Evolutionary conservation across 2,113 vertebrate species (phyloP).

Genomic region (Hyperopisus bebe): DNA sequence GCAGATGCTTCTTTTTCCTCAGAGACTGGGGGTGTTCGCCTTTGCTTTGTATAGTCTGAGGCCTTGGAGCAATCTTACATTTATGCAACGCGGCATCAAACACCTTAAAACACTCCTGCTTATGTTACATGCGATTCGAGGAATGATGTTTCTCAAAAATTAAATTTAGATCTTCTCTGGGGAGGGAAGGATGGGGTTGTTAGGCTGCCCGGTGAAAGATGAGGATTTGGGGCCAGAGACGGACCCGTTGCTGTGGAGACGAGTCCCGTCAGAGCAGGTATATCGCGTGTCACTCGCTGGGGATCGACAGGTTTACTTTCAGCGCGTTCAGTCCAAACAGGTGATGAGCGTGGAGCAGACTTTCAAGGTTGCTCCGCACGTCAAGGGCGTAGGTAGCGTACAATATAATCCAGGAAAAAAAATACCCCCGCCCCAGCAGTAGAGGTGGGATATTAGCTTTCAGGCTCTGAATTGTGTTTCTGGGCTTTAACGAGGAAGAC

Average conservation of each 20-base stretch:
- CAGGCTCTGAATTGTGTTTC: background rate
- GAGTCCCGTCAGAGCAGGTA: slow-evolving; percentile 1
- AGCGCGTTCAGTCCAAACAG: background rate
- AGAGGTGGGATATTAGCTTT: background rate
- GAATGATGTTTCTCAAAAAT: background rate
- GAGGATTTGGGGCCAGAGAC: background rate
- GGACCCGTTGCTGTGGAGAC: background rate
- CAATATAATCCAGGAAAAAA: background rate
- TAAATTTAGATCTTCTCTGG: background rate
- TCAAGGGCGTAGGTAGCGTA: background rate
- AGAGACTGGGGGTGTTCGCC: background rate
- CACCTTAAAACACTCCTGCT: background rate
- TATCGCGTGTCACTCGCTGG: background rate
- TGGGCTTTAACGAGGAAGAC: background rate
- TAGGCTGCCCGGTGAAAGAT: background rate
- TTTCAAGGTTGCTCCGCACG: background rate
- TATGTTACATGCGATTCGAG: background rate
- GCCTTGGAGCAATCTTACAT: background rate
- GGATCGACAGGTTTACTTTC: slow-evolving; percentile 2
- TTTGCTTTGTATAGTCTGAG: background rate
- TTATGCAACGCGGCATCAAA: background rate
- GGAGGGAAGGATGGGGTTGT: background rate
- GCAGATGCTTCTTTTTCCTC: background rate
- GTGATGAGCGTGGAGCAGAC: background rate
- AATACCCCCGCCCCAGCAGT: background rate